Base-by-base conservation (phyloP, 2,888 invertebrate genomes). In the Abrostola tripartita region DNA sequence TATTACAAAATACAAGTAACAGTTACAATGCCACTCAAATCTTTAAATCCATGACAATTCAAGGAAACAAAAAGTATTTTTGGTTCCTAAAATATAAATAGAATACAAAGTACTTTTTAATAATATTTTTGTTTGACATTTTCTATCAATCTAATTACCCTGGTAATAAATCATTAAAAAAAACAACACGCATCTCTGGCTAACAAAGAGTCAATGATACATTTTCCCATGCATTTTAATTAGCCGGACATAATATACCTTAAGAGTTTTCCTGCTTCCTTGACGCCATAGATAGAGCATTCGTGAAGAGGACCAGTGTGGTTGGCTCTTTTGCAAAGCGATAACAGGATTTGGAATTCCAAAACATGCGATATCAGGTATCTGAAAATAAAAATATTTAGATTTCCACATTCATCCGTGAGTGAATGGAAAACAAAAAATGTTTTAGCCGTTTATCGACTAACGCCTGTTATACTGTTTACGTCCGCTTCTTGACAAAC, bases 281-380 rank as follows among this genome's bases (percentile, higher is more conserved):
- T 95, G 36, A 95, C 96, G 9, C 95, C 91, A 79, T 96, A 96
- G 84, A 97, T 96, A 75, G 97, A 97, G 84, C 97, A 97, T 75
- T 96, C 93, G 78, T 97, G 96, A 6, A 97, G 90, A 56, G 96
- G 96, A 76, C 95, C 95, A 0, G 91, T 90, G 79, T 97, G 95
- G 44, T 96, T 96, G 6, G 97, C 96, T 68, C 90, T 95, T 64
- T 93, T 95, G 82, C 98, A 98, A 47, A 98, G 88, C 1, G 97
- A 95, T 78, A 95, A 92, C 75, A 97, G 96, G 75, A 98, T 96
- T 92, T 97, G 97, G 87, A 97, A 98, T 88, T 98, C 97, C 38
- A 98, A 88, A 12, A 98, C 95, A 81, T 96, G 96, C 10, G 97
- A 96, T 65, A 97, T 95, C 78, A 96, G 91, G 78, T 96, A 96